Evolutionary conservation across 2,888 invertebrate genomes (phyloP), one percentile per base, ranked within the genome.

Genomic region (Opisthograptis luteolata): DNA sequence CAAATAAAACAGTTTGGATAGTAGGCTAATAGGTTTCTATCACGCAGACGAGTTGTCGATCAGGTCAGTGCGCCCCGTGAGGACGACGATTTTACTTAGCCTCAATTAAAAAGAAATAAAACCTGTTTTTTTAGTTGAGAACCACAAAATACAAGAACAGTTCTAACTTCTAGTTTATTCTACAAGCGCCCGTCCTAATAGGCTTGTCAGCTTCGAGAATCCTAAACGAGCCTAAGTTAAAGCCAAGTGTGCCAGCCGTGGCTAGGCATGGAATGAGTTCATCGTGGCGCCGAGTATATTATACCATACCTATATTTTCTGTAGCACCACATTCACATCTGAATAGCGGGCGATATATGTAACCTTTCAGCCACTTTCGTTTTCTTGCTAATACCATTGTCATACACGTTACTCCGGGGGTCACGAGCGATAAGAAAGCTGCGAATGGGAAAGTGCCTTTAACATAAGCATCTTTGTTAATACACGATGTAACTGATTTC

Each of bases 321-420:
- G n/a, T n/a, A n/a, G n/a, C n/a, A n/a, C 8, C 9, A 7, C 7
- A 8, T 9, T 32, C 20, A 10, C 13, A 13, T 32, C 34, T 15
- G 35, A 40, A 35, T 20, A 36, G 30, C 24, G 30, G 13, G 9
- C 10, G 24, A 31, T 42, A 41, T 27, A 32, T 28, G 31, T 31
- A 36, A 24, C 24, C 25, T 51, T 54, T 60, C 57, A 56, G 44
- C 27, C 17, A 62, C 70, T 70, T 68, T 70, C 70, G 36, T 59
- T 68, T 64, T 67, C 59, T 22, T 55, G 60, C 45, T 62, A 65
- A 60, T 49, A 28, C 46, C 31, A 52, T 58, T 54, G 57, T 55
- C 58, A 58, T 22, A 54, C 55, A 52, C 53, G n/a, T n/a, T n/a
- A n/a, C n/a, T n/a, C n/a, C n/a, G 48, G 59, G 48, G 48, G 39